phyloP scores from a whole-genome alignment of 2,113 vertebrate species.

The Acanthisitta chloris region DNA sequence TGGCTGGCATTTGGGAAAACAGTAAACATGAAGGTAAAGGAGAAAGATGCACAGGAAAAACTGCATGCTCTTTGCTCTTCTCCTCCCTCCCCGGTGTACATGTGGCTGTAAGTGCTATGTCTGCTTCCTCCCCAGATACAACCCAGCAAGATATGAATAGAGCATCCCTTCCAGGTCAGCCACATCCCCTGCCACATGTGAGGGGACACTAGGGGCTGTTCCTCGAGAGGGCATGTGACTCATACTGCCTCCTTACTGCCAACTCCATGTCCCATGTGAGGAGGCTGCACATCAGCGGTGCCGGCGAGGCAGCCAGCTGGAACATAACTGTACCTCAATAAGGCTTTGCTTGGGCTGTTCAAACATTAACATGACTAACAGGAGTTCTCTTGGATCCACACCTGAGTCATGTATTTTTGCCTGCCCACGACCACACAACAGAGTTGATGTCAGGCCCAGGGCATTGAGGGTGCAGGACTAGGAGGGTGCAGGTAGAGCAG shows the following conservation, averaged over 20 bases:
- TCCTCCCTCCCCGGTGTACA: accelerated
- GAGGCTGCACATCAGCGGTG: background rate
- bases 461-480: too few species aligned
- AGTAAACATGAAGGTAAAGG: background rate
- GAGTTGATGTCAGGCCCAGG: accelerated
- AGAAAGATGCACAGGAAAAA: background rate
- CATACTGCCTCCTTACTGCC: accelerated
- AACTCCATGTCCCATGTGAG: background rate
- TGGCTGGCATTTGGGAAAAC: background rate
- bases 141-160: background rate
- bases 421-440: background rate
- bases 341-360: background rate
- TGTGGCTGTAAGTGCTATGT: background rate
- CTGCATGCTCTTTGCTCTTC: background rate
- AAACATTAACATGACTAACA: background rate
- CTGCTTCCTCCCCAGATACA: background rate
- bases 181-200: background rate
- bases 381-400: background rate
- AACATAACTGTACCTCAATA: background rate
- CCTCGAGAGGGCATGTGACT: background rate
- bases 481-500: too few species aligned
- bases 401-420: background rate
- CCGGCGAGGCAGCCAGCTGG: accelerated
- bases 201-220: too few species aligned
- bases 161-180: background rate